Conservation (phyloP, 2,113 vertebrate genomes). For the Hiodon alosoides region DNA sequence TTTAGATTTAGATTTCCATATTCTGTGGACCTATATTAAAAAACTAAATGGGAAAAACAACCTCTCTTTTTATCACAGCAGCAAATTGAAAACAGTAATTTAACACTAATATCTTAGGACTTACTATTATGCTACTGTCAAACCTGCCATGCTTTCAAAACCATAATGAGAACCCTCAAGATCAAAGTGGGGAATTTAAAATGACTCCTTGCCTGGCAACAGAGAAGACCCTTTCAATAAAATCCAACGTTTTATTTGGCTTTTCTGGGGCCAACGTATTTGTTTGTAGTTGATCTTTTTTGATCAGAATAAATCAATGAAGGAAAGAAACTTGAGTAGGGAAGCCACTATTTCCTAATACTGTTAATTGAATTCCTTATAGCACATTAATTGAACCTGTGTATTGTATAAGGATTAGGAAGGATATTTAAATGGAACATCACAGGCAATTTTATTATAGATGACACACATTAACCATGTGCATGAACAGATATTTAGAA, state of each 20-base stretch:
- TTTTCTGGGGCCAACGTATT: constrained; percentile 1
- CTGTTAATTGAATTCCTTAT: too few relatives aligned
- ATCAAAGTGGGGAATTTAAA: constrained; percentile 43
- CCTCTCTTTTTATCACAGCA: neutral
- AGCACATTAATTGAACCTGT: too few relatives aligned
- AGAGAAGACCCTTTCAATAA: constrained; percentile 20
- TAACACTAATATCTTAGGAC: constrained; percentile 40
- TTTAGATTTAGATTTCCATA: too few relatives aligned
- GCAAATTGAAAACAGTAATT: constrained; percentile 22
- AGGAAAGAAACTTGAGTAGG: neutral
- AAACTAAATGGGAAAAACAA: neutral
- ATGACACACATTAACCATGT: too few relatives aligned
- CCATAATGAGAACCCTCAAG: constrained; percentile 36
- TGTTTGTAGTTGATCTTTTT: neutral
- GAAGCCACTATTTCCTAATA: neutral
- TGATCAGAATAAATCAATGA: neutral
- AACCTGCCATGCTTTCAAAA: constrained; percentile 38
- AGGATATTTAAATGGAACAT: too few relatives aligned
- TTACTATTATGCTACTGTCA: constrained; percentile 27
- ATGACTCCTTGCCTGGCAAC: constrained; percentile 22
- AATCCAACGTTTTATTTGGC: constrained; percentile 11
- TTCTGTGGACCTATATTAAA: neutral
- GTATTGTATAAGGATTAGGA: too few relatives aligned
- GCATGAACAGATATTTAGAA: too few relatives aligned
- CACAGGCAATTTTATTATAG: too few relatives aligned